These are phyloP conservation scores for Oxytorus armatus DNA, from an alignment of 2,888 invertebrate genomes.

Conservation along the genomic window DNA sequence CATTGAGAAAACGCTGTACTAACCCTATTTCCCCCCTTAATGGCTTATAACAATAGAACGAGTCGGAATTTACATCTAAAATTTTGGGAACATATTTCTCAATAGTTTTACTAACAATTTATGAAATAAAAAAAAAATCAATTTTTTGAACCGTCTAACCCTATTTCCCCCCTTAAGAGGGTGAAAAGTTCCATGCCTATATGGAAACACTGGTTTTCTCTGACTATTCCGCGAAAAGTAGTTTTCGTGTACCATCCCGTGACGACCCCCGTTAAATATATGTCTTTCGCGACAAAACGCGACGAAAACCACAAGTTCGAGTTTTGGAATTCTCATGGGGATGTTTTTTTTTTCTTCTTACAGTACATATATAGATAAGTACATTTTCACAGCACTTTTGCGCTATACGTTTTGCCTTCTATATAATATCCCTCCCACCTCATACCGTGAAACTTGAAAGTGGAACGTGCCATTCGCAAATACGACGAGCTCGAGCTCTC, in stretches of 20 bases:
- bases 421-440: neutral
- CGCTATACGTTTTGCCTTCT: conserved; percentile 1
- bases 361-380: neutral
- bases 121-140: too few relatives aligned
- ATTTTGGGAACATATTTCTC: too few relatives aligned
- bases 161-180: too few relatives aligned
- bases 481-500: conserved; percentile 22
- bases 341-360: neutral
- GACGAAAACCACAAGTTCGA: conserved; percentile 38
- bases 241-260: conserved; percentile 6
- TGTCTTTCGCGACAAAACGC: neutral
- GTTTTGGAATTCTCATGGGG: conserved; percentile 40
- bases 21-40: too few relatives aligned
- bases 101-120: too few relatives aligned
- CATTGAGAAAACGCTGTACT: too few relatives aligned
- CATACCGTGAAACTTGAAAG: conserved; percentile 27
- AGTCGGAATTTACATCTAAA: too few relatives aligned
- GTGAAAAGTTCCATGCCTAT: conserved; percentile 47
- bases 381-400: neutral
- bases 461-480: conserved; percentile 46
- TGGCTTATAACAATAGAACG: too few relatives aligned
- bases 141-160: too few relatives aligned
- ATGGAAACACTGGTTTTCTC: conserved; percentile 20
- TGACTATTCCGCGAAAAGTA: conserved; percentile 23
- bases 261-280: neutral